Percentiles rank a stretch among this genome's conserved stretches.
phyloP scores from a whole-genome alignment of 1,140 invertebrate species.

The Trichoplusia ni region DNA sequence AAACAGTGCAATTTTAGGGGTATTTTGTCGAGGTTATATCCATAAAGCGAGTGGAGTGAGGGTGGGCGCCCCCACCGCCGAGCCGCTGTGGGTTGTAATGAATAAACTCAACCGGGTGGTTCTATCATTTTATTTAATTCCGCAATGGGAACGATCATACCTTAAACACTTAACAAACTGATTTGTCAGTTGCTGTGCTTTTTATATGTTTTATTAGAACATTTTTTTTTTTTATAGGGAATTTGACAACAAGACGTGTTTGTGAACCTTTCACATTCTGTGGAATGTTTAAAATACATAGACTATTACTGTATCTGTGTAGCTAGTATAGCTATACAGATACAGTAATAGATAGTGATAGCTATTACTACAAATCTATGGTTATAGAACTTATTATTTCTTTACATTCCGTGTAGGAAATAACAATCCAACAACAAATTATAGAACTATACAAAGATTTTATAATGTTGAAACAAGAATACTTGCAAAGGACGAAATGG shows the following conservation, averaged over 20 bases:
- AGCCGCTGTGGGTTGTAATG: constrained; percentile 70
- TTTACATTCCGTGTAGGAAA: no score
- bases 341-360: no score
- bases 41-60: constrained; percentile 74
- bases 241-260: no score
- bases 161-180: constrained; percentile 65
- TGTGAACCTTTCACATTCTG: no score
- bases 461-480: constrained; percentile 15
- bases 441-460: no score
- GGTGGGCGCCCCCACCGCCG: constrained; percentile 46
- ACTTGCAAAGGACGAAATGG: constrained; percentile 30
- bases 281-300: no score
- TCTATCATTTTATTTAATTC: constrained; percentile 71
- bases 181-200: constrained; percentile 49
- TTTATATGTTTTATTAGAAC: neutral
- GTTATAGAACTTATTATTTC: no score
- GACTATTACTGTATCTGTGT: no score
- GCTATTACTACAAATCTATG: no score
- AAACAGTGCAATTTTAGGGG: constrained; percentile 81
- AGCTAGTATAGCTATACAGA: no score
- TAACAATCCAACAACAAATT: no score
- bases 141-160: constrained; percentile 72
- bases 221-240: no score
- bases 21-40: constrained; percentile 82
- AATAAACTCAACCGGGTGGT: constrained; percentile 75